phyloP scores from a whole-genome alignment of 2,888 invertebrate species.

The Leptarthrus brevirostris region DNA sequence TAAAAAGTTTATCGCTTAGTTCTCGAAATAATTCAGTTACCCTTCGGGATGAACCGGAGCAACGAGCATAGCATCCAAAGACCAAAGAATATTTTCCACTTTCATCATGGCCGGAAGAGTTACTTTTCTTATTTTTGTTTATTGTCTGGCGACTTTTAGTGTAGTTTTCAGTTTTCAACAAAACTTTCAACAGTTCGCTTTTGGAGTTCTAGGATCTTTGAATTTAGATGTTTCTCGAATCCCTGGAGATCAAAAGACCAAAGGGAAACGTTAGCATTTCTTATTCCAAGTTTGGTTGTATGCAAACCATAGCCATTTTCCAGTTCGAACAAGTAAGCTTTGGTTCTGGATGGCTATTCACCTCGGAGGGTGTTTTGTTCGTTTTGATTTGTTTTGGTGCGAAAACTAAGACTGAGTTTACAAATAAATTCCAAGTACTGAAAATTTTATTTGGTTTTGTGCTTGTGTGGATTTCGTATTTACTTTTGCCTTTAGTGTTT shows the following conservation, averaged over 20 bases:
- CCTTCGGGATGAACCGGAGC: not conserved
- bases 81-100: not conserved
- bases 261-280: not conserved
- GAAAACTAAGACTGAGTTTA: too few species aligned
- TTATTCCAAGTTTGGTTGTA: constrained; percentile 1
- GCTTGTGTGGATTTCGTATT: too few species aligned
- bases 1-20: constrained; percentile 1
- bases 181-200: not conserved
- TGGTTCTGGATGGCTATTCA: too few species aligned
- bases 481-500: too few species aligned
- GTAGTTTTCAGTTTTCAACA: constrained; percentile 10
- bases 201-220: not conserved
- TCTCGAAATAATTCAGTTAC: constrained; percentile 17
- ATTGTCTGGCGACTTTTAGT: constrained; percentile 16
- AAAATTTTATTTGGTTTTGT: too few species aligned
- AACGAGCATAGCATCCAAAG: not conserved
- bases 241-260: not conserved
- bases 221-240: not conserved
- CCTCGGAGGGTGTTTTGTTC: too few species aligned
- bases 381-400: too few species aligned
- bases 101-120: constrained; percentile 28
- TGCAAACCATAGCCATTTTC: too few species aligned
- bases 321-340: too few species aligned
- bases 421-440: too few species aligned
- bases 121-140: constrained; percentile 36